Conservation (phyloP, 2,113 vertebrate genomes). For the Columba livia region DNA sequence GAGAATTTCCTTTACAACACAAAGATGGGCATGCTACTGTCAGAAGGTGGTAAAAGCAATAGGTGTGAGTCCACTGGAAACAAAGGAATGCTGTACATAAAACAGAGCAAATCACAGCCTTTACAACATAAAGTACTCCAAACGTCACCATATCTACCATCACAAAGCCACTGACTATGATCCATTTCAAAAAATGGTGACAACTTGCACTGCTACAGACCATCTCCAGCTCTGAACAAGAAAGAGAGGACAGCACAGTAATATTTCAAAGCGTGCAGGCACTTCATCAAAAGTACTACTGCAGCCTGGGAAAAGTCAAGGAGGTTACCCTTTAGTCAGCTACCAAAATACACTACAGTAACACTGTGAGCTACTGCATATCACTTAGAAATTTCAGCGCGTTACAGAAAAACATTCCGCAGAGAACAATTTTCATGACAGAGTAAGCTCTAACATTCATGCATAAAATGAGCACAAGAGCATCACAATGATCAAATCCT, state of each 20-base stretch:
- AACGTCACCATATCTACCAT: not conserved
- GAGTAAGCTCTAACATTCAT: not conserved
- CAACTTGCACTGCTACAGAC: not conserved
- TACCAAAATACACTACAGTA: not conserved
- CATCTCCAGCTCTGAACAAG: not conserved
- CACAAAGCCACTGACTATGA: not conserved
- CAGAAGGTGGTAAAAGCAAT: not conserved
- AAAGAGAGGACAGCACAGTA: not conserved
- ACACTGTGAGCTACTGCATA: not conserved
- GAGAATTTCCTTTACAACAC: not conserved
- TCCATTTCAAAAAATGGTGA: not conserved
- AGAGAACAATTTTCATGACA: not conserved
- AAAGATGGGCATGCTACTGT: not conserved
- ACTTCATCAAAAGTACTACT: not conserved
- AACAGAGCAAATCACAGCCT: not conserved
- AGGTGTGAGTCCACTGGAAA: not conserved
- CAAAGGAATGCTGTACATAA: not conserved
- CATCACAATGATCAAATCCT: not conserved
- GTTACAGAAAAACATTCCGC: not conserved
- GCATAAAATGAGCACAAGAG: not conserved
- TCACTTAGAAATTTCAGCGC: not conserved
- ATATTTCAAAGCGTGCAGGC: not conserved
- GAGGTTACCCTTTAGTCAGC: not conserved
- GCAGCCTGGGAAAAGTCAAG: not conserved
- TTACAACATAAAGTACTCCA: not conserved